phyloP scores from a whole-genome alignment of 2,888 invertebrate species.

The Lasioglossum leucozonium region DNA sequence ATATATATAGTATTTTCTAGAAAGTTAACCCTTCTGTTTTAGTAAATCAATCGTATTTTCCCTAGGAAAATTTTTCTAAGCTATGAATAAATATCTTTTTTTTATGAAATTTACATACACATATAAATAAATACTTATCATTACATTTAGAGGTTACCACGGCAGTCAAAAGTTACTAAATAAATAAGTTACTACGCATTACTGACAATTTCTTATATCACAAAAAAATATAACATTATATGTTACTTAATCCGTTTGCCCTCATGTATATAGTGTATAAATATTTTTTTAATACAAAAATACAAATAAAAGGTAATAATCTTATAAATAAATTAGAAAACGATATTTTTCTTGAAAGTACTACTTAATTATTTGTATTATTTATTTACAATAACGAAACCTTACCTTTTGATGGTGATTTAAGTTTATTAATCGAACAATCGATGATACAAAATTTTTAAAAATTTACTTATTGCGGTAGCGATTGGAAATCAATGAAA shows the following conservation, averaged over 20 bases:
- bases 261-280: neutral
- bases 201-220: neutral
- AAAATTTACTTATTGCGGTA: neutral
- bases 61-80: neutral
- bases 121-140: neutral
- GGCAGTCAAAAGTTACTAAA: neutral
- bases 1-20: constrained; percentile 28
- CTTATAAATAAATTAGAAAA: neutral
- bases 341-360: neutral
- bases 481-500: neutral
- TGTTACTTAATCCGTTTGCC: neutral
- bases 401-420: constrained; percentile 2
- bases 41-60: neutral
- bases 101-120: neutral
- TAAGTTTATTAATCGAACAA: neutral
- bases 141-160: constrained; percentile 8
- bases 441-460: neutral
- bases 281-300: neutral
- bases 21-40: constrained; percentile 16
- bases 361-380: neutral
- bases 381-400: neutral
- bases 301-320: neutral
- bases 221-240: neutral
- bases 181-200: neutral
- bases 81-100: neutral